Conservation (phyloP, 1,140 invertebrate genomes). For the Leptonema lineaticorne region DNA sequence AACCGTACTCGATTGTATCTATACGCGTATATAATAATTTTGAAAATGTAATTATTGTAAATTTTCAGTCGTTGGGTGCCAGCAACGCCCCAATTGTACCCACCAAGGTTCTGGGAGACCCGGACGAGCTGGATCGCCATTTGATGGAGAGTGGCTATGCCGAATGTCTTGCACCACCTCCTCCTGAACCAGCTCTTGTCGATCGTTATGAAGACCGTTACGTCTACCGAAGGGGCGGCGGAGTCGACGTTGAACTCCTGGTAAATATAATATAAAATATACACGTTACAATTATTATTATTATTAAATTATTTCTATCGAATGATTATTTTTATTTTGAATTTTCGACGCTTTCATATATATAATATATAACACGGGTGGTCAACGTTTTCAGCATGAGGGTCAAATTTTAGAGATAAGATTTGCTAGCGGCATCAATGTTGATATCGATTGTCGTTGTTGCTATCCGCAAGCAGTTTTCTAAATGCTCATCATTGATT, state of each 20-base stretch:
- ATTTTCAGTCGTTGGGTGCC: slow-evolving; percentile 62
- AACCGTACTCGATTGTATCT: no score
- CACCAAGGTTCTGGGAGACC: slow-evolving; percentile 73
- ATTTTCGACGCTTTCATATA: neutral
- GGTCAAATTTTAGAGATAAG: no score
- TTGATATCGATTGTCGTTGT: no score
- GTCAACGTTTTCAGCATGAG: no score
- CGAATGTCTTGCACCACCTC: slow-evolving; percentile 51
- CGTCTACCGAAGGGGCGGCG: slow-evolving; percentile 31
- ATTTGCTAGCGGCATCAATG: no score
- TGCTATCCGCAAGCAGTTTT: no score
- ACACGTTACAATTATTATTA: no score
- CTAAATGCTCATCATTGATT: no score
- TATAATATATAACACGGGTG: no score
- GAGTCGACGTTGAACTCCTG: slow-evolving; percentile 36
- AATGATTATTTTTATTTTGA: neutral
- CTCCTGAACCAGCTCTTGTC: slow-evolving; percentile 50
- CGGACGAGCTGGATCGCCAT: slow-evolving; percentile 70
- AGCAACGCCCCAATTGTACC: slow-evolving; percentile 80
- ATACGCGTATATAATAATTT: no score
- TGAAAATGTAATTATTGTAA: slow-evolving; percentile 3
- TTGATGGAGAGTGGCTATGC: slow-evolving; percentile 68
- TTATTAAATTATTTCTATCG: no score
- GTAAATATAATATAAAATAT: slow-evolving; percentile 25
- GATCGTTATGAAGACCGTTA: slow-evolving; percentile 49